Base-by-base conservation (phyloP, 2,888 invertebrate genomes). In the Trypoxylon attenuatum region DNA sequence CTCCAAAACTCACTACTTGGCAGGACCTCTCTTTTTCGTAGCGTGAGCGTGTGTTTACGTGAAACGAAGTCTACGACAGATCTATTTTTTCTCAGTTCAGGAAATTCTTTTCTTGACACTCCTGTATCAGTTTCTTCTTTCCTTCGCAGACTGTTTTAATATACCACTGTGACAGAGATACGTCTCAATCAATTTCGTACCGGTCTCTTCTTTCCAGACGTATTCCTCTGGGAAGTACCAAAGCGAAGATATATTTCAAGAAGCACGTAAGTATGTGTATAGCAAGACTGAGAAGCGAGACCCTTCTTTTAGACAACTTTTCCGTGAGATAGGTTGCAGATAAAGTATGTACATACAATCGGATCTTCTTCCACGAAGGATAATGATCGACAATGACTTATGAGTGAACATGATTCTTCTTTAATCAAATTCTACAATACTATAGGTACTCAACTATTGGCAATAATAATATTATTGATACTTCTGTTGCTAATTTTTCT, bases 181-280 rank as follows among this genome's bases (percentile, higher is more conserved):
- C 77, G 76, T 79, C 81, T 80, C 81, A 80, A 79, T 80, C 79
- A 80, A 80, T 80, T 79, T 79, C 81, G 73, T 72, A 71, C 63
- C 60, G 57, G 50, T 22, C 16, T 45, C 43, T 55, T 55, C 55
- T 67, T 21, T 53, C 60, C 49, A 21, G 13, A 5, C 19, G 22
- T 4, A 22, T 42, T 70, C 72, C 55, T 74, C 5, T 15, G 72
- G 72, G 72, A 72, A 73, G 73, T 70, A 66, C 54, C 41, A 22
- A 15, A 27, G 27, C 56, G 61, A 29, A 51, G n/a, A n/a, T 45
- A 42, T 22, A 8, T 43, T 41, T 38, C 33, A 41, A 51, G 27
- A 16, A 45, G 22, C 41, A 25, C 38, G 59, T 18, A 15, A 15
- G 25, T 23, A 25, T 39, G 46, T 45, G 15, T 51, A 41, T 18